Base-by-base conservation (phyloP, 2,888 invertebrate species). In the Caenorhabditis sp. region DNA sequence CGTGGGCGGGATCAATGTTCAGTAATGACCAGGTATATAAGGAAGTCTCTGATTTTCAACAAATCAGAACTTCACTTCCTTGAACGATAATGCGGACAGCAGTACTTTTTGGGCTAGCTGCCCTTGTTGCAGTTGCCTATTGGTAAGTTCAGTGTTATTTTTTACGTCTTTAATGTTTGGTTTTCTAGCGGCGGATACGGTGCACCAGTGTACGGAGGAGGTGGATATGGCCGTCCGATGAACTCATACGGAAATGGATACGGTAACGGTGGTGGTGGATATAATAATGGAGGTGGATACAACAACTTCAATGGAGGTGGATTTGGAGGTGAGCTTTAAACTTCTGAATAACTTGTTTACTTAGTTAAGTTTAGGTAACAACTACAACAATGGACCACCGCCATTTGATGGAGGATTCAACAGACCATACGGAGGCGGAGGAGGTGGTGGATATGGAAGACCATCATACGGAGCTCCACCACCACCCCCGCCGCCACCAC, bases 401-500 rank as follows among this genome's bases (percentile, higher is more conserved):
- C 68, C 70, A 60, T 70, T 50, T 15, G 51, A 72, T 22, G 71
- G 71, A 26, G 67, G 72, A 50, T 78, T 55, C 77, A 71, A 76
- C 37, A 35, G 50, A 55, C 65, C 64, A 13, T 71, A 74, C 40
- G 77, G 78, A 64, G 78, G 78, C 60, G 55, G 64, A 28, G 81
- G 74, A 2, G 74, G 67, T 11, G 80, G 77, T 13, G 61, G 77
- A 28, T 76, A 71, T 26, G 70, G 76, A 62, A 67, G 71, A 68
- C 70, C 74, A 56, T 69, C 62, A 47, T 67, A 72, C 35, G 80
- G 58, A 50, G 44, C 68, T 51, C 74, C 79, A 51, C 62, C 71
- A 35, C 72, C 82, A 24, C 71, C 76, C 22, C 71, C 70, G 9
- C 80, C 79, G 35, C 65, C 64, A 20, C 80, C 82, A 64, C 83